A percentile compares a stretch with the other conserved stretches of the same genome.
These are phyloP conservation scores for Aphyosemion australe DNA, from an alignment of 2,113 vertebrate genomes.

Conservation along the genomic window DNA sequence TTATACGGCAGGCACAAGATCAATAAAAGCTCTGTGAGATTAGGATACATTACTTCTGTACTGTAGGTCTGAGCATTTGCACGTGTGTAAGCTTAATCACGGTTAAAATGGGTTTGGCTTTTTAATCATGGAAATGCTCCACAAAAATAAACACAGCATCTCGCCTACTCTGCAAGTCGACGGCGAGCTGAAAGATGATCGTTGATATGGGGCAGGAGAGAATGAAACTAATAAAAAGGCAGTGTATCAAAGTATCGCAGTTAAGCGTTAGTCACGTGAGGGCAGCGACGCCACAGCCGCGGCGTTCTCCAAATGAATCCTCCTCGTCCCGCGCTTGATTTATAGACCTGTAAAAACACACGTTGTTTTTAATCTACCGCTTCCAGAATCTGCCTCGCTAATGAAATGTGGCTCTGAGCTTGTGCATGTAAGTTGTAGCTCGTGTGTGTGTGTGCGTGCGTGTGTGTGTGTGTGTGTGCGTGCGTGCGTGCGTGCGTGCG, in stretches of 20 bases:
- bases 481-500: too few relatives aligned
- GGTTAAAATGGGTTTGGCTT: constrained; percentile 5
- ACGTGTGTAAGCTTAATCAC: constrained; percentile 38
- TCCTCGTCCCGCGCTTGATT: constrained; percentile 76
- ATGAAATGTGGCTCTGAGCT: constrained; percentile 69
- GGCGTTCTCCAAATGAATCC: constrained; percentile 78
- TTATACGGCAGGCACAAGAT: constrained; percentile 31
- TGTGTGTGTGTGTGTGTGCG: constrained; percentile 34
- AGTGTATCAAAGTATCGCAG: constrained; percentile 70
- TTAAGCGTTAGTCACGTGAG: constrained; percentile 71
- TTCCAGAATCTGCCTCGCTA: constrained; percentile 71
- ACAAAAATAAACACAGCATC: constrained; percentile 58
- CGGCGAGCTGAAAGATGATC: constrained; percentile 63
- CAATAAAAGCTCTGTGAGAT: constrained; percentile 33
- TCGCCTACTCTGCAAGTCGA: constrained; percentile 62
- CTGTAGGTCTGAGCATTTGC: constrained; percentile 22
- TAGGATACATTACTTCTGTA: constrained; percentile 26
- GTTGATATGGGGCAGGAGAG: constrained; percentile 56
- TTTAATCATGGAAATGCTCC: constrained; percentile 43
- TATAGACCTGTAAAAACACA: constrained; percentile 82
- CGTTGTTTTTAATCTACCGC: constrained; percentile 83
- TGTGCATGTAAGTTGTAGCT: constrained; percentile 9
- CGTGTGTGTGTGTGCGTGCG: constrained; percentile 31
- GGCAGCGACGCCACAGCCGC: constrained; percentile 65
- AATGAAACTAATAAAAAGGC: constrained; percentile 77